phyloP scores from a whole-genome alignment of 1,140 invertebrate genomes.

The Pararge aegeria region DNA sequence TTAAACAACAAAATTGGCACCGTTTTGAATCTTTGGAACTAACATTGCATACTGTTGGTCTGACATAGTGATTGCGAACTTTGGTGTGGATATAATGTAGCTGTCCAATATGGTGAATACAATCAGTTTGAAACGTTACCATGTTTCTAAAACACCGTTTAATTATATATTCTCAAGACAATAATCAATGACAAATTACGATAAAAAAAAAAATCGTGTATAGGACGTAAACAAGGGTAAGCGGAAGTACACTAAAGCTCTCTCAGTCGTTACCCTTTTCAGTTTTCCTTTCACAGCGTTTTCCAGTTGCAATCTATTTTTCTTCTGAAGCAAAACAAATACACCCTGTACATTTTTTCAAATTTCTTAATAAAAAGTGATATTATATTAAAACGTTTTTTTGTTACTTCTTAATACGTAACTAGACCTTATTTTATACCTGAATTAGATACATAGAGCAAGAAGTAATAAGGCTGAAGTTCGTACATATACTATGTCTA shows the following conservation, averaged over 20 bases:
- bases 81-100: too few relatives aligned
- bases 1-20: too few relatives aligned
- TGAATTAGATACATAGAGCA: too few relatives aligned
- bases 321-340: slow-evolving; percentile 79
- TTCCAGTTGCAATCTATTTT: slow-evolving; percentile 79
- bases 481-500: too few relatives aligned
- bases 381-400: background rate
- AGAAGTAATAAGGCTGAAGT: too few relatives aligned
- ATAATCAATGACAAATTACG: slow-evolving; percentile 29
- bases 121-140: background rate
- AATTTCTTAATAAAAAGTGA: too few relatives aligned
- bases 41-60: too few relatives aligned
- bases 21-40: too few relatives aligned
- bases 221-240: slow-evolving; percentile 64
- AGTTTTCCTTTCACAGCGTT: slow-evolving; percentile 74
- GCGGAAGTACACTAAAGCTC: slow-evolving; percentile 68
- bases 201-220: slow-evolving; percentile 46
- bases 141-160: too few relatives aligned
- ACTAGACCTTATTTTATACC: too few relatives aligned
- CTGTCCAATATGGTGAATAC: too few relatives aligned
- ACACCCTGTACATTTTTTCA: slow-evolving; percentile 47
- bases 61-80: too few relatives aligned
- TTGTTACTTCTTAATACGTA: background rate
- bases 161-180: slow-evolving; percentile 44
- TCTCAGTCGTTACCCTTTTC: slow-evolving; percentile 70